Evolutionary conservation across 2,797 vertebrate genomes (phyloP), one percentile per base, ranked within the genome.

Genomic region (Enteromius treurensis): DNA sequence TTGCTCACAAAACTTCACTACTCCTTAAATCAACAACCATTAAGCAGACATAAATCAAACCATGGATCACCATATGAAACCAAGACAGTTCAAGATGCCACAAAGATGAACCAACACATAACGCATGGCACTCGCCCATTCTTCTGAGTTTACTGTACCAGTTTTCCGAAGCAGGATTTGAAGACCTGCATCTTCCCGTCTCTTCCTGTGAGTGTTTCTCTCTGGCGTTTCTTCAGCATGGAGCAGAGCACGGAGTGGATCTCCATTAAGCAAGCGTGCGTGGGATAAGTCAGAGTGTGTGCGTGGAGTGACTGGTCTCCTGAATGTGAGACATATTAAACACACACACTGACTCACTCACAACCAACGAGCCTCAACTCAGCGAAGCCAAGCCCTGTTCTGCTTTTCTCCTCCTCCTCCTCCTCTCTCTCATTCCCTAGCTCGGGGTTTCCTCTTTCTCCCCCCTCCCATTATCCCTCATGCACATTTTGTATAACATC

Each of bases 111-210:
- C 2, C 21, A 29, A 45, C 55, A 40, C 32, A 40, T 40, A 3
- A 76, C 34, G 37, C 58, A 19, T 11, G 5, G n/a, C n/a, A 32
- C 6, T 17, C 69, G 45, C 34, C 21, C 26, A 69, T 49, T 53
- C 29, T 67, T 5, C 10, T 2, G 5, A 60, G 60, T 74, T 32
- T 68, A 79, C 85, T 65, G 32, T 88, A 88, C 88, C 88, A 88
- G 88, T 83, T 86, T 89, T 73, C 88, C 88, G 70, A 89, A 89
- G 84, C 88, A 89, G 84, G 84, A 89, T 86, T 87, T 88, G 82
- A 89, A 89, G 73, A 89, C 82, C 88, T 84, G 88, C 88, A 89
- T 89, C 84, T 77, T 88, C 19, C 34, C 62, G 47, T 65, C 21
- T 47, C 42, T 85, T 77, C 77, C 71, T 32, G 76, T 15, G 13